Percentiles rank a stretch among this genome's conserved stretches.
These are phyloP conservation scores for Acanthurus leucopareius DNA, from an alignment of 2,797 vertebrate genomes.

Conservation along the genomic window DNA sequence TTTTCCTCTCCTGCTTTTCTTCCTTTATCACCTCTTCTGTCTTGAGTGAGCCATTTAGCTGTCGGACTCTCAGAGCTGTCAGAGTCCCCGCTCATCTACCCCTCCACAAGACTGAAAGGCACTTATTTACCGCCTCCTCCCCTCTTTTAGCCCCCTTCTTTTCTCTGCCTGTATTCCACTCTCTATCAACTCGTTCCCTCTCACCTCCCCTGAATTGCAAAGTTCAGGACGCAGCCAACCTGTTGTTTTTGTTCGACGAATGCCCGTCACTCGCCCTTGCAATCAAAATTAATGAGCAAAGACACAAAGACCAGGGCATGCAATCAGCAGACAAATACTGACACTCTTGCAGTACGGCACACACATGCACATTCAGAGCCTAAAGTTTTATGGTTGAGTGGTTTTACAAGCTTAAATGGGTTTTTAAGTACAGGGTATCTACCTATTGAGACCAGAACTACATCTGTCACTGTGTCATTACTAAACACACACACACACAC, in stretches of 20 bases:
- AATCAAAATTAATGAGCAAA: constrained; percentile 74
- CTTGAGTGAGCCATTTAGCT: constrained; percentile 72
- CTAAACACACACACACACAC: constrained; percentile 38
- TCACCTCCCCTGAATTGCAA: constrained; percentile 49
- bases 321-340: constrained; percentile 66
- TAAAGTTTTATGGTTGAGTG: constrained; percentile 71
- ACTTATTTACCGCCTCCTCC: constrained; percentile 63
- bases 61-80: constrained; percentile 60
- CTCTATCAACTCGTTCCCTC: constrained; percentile 22
- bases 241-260: constrained; percentile 62
- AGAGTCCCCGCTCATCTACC: constrained; percentile 59
- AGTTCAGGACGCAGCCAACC: constrained; percentile 56
- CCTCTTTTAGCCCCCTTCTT: constrained; percentile 34
- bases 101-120: constrained; percentile 64
- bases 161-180: constrained; percentile 35
- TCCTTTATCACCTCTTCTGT: constrained; percentile 59
- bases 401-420: constrained; percentile 80
- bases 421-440: constrained; percentile 78
- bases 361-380: constrained; percentile 41
- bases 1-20: constrained; percentile 36
- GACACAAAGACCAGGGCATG: constrained; percentile 44
- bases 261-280: constrained; percentile 52
- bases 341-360: constrained; percentile 6
- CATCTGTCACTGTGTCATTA: constrained; percentile 76
- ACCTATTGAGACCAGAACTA: constrained; percentile 68